Evolutionary conservation across 2,888 invertebrate genomes (phyloP).

Genomic region (Clepsis dumicolana): DNA sequence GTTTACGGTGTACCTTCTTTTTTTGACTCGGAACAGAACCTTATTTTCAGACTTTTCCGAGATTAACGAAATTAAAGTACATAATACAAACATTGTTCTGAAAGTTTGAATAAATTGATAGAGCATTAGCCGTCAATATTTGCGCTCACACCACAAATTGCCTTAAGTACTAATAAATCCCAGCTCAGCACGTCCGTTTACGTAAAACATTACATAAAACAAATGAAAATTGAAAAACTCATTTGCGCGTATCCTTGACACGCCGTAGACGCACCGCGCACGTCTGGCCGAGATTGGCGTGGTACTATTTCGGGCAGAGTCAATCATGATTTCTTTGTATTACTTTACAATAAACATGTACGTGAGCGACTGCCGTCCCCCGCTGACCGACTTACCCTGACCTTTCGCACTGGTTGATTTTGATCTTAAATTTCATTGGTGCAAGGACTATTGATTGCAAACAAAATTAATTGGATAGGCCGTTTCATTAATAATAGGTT

Average conservation of each 20-base stretch:
- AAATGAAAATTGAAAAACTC: conserved; percentile 42
- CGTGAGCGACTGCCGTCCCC: conserved; percentile 69
- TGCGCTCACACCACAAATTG: not conserved
- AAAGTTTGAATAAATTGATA: not conserved
- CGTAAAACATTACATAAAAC: conserved; percentile 16
- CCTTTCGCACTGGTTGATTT: conserved; percentile 59
- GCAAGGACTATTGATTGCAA: conserved; percentile 55
- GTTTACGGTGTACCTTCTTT: too few species aligned
- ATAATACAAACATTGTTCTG: too few species aligned
- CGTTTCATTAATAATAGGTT: conserved; percentile 14
- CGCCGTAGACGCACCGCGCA: conserved; percentile 47
- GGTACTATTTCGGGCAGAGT: conserved; percentile 61
- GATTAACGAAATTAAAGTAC: too few species aligned
- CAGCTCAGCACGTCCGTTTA: not conserved
- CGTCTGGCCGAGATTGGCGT: conserved; percentile 52
- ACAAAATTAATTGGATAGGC: conserved; percentile 40
- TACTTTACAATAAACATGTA: conserved; percentile 61
- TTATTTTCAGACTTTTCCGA: too few species aligned
- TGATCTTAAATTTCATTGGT: conserved; percentile 52
- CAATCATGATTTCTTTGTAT: conserved; percentile 62
- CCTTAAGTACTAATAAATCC: not conserved
- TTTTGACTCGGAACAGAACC: too few species aligned
- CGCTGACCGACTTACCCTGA: conserved; percentile 64
- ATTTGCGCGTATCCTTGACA: conserved; percentile 64
- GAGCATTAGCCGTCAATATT: not conserved